phyloP scores from a whole-genome alignment of 2,888 invertebrate species.

The Geotrupes spiniger region DNA sequence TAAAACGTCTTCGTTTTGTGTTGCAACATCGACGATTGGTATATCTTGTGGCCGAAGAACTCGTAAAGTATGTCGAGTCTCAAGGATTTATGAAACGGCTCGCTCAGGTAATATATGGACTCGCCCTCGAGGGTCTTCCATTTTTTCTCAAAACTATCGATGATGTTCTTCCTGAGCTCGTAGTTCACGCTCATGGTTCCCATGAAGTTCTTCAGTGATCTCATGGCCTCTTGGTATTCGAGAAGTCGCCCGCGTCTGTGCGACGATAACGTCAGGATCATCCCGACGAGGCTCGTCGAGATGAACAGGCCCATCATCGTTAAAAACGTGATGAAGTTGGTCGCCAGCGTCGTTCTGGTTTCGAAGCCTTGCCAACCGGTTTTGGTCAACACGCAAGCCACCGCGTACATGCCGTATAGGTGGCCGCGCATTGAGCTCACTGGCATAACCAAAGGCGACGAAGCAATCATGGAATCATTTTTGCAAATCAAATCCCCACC shows the following conservation, averaged over 20 bases:
- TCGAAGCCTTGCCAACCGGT: slow-evolving; percentile 16
- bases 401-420: slow-evolving; percentile 11
- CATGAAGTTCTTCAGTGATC: slow-evolving; percentile 16
- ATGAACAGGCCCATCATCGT: slow-evolving; percentile 8
- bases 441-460: slow-evolving; percentile 11
- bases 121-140: slow-evolving; percentile 18
- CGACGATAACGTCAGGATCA: slow-evolving; percentile 7
- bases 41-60: slow-evolving; percentile 19
- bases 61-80: slow-evolving; percentile 25
- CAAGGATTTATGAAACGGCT: slow-evolving; percentile 13
- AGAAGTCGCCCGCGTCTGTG: slow-evolving; percentile 3
- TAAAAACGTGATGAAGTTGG: neutral
- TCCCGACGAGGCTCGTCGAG: neutral
- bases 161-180: slow-evolving; percentile 14
- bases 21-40: slow-evolving; percentile 12
- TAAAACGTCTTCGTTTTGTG: slow-evolving; percentile 19
- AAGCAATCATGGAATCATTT: slow-evolving; percentile 8
- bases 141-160: slow-evolving; percentile 18
- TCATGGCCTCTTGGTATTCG: slow-evolving; percentile 21
- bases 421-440: slow-evolving; percentile 9
- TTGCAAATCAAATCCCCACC: neutral
- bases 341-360: neutral
- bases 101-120: slow-evolving; percentile 6
- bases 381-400: slow-evolving; percentile 8
- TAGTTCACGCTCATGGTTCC: slow-evolving; percentile 2